Conservation (phyloP, 2,113 vertebrate genomes). For the Onychostruthus taczanowskii region DNA sequence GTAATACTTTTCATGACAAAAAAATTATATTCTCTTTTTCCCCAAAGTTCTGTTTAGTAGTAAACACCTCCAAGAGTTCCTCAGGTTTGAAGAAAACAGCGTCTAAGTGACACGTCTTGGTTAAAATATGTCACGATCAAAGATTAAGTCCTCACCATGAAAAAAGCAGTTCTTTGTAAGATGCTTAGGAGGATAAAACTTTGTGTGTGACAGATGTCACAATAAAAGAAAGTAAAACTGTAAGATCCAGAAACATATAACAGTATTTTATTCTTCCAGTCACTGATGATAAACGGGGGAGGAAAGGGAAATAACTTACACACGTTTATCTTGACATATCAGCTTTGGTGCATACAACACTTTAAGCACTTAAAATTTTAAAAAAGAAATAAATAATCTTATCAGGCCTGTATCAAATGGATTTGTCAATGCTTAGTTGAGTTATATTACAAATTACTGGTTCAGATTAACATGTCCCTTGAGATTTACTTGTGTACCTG, state of each 20-base stretch:
- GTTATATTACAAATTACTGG: slow-evolving; percentile 29
- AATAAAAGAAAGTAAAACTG: slow-evolving; percentile 49
- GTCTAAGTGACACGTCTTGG: neutral
- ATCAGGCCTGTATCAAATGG: slow-evolving; percentile 31
- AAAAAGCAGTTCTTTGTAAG: slow-evolving; percentile 26
- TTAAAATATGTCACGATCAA: slow-evolving; percentile 38
- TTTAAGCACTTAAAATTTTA: neutral
- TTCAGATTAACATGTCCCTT: slow-evolving; percentile 11
- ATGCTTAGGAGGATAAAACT: slow-evolving; percentile 44
- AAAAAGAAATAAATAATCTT: neutral
- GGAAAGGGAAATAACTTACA: slow-evolving; percentile 37
- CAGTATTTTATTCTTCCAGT: neutral
- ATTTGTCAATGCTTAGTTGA: slow-evolving; percentile 45
- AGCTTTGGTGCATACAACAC: neutral
- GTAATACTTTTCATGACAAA: neutral
- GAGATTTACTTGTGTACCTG: slow-evolving; percentile 23
- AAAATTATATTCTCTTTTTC: neutral
- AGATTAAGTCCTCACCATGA: slow-evolving; percentile 10
- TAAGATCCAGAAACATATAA: neutral
- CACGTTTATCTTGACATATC: slow-evolving; percentile 25
- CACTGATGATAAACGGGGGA: neutral
- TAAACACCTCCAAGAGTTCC: slow-evolving; percentile 24
- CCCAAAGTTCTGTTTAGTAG: neutral
- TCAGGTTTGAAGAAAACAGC: neutral
- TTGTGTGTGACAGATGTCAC: slow-evolving; percentile 38